Conservation (phyloP, 2,113 vertebrate genomes). For the Amphiprion ocellaris region DNA sequence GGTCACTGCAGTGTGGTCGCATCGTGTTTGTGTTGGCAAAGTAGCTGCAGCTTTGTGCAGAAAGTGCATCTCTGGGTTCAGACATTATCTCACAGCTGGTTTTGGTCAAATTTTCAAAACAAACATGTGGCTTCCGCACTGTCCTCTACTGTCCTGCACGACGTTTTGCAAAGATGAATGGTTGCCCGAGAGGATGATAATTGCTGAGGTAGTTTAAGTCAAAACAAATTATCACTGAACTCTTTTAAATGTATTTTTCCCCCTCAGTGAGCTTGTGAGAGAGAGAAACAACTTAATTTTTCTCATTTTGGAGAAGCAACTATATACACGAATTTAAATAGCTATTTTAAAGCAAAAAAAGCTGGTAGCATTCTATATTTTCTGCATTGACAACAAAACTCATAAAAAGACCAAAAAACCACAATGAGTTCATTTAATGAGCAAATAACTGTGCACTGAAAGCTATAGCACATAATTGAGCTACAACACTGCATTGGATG, state of each 20-base stretch:
- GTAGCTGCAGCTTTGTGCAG: constrained; percentile 43
- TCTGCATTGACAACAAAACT: too few species aligned
- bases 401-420: too few species aligned
- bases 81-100: constrained; percentile 55
- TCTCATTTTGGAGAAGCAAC: neutral
- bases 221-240: neutral
- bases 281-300: too few species aligned
- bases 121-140: constrained; percentile 26
- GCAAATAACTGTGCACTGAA: neutral
- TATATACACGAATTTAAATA: neutral
- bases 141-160: neutral
- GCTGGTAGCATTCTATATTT: neutral
- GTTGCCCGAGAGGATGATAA: neutral
- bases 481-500: neutral
- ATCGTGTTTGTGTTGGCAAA: constrained; percentile 63
- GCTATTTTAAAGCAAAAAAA: neutral
- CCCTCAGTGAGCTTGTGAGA: neutral
- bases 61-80: constrained; percentile 33
- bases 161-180: neutral
- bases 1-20: constrained; percentile 50
- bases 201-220: neutral
- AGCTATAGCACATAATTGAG: neutral
- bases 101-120: constrained; percentile 51
- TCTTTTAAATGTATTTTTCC: neutral
- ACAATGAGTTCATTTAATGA: neutral